phyloP scores from a whole-genome alignment of 2,888 invertebrate genomes.

The Baronia brevicornis region DNA sequence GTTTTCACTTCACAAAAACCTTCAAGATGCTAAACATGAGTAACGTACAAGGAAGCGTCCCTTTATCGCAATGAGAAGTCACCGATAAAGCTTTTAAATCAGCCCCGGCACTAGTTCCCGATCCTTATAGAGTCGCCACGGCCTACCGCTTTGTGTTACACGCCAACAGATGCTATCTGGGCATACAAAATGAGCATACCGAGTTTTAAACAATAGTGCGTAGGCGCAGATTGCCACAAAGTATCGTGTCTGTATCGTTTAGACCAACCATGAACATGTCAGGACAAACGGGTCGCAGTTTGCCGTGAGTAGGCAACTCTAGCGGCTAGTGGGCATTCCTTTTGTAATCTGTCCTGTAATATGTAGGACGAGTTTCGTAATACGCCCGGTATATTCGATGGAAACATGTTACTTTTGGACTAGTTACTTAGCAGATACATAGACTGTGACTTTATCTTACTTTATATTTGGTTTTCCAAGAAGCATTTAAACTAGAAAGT shows the following conservation, averaged over 20 bases:
- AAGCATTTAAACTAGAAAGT: too few species aligned
- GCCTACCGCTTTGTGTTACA: slow-evolving; percentile 23
- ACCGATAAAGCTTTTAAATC: slow-evolving; percentile 9
- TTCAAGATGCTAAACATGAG: not conserved
- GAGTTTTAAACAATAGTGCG: slow-evolving; percentile 57
- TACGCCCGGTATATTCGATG: too few species aligned
- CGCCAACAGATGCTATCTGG: slow-evolving; percentile 26
- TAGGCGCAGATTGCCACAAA: slow-evolving; percentile 48
- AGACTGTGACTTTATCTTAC: too few species aligned
- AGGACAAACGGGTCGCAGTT: slow-evolving; percentile 2
- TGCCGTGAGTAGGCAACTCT: slow-evolving; percentile 1
- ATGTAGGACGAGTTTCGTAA: not conserved
- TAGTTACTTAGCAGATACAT: too few species aligned
- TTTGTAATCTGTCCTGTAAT: not conserved
- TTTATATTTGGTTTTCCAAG: too few species aligned
- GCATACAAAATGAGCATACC: slow-evolving; percentile 36
- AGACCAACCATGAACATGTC: slow-evolving; percentile 6
- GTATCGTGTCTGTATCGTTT: slow-evolving; percentile 16
- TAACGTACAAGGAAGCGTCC: slow-evolving; percentile 5
- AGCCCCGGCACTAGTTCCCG: slow-evolving; percentile 16
- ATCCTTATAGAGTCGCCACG: slow-evolving; percentile 25
- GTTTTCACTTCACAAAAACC: too few species aligned
- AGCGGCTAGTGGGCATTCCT: not conserved
- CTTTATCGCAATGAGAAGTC: slow-evolving; percentile 4
- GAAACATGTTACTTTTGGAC: too few species aligned